Percentiles rank a stretch among this genome's conserved stretches.
phyloP scores from a whole-genome alignment of 2,113 vertebrate species.

The Serilophus lunatus region DNA sequence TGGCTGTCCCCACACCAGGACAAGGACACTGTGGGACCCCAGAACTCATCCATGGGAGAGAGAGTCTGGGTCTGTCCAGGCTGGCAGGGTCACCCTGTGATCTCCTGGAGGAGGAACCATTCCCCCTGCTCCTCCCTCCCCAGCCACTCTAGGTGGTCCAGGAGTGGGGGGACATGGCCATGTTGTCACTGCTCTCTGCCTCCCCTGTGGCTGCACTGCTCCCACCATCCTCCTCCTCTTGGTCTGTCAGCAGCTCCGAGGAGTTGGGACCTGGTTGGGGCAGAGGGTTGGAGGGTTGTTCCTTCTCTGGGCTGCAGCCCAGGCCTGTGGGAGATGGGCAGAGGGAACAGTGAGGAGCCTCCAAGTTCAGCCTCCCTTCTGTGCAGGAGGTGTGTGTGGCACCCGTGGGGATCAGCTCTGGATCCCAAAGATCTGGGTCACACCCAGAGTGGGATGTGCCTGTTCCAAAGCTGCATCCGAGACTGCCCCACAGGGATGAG shows the following conservation, averaged over 20 bases:
- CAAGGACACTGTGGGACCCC: accelerated
- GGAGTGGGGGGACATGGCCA: constrained; percentile 22
- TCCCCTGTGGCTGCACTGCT: constrained; percentile 54
- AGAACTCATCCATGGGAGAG: neutral
- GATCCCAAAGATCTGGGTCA: neutral
- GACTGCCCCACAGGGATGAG: neutral
- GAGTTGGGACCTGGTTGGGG: constrained; percentile 60
- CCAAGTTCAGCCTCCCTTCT: neutral
- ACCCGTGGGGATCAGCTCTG: neutral
- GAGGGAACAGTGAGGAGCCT: neutral
- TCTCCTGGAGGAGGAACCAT: neutral
- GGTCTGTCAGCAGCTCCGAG: constrained; percentile 49
- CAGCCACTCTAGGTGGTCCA: neutral
- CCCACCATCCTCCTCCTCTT: constrained; percentile 53
- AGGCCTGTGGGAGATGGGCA: constrained; percentile 39
- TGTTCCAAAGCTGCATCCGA: neutral
- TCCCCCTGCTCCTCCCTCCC: neutral
- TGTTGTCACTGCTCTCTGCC: constrained; percentile 49
- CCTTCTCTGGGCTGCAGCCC: constrained; percentile 62
- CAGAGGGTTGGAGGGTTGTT: constrained; percentile 62
- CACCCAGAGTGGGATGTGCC: accelerated
- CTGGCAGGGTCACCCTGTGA: accelerated
- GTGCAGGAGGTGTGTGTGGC: neutral
- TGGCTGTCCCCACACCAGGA: neutral
- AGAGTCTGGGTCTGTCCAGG: neutral